Conservation (phyloP, 2,113 vertebrate species). For the Oryzias woworae region DNA sequence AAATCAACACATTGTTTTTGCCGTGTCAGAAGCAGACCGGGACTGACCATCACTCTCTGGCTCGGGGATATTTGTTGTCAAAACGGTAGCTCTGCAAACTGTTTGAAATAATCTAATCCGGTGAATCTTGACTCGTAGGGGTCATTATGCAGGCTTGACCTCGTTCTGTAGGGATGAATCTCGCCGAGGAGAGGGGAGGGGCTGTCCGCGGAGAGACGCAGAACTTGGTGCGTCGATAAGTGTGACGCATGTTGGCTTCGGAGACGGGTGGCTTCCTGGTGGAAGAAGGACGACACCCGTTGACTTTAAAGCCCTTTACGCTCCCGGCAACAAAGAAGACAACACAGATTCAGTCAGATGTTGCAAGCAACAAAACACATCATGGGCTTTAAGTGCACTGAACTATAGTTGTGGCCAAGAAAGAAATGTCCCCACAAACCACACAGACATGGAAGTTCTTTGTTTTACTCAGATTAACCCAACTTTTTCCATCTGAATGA, state of each 20-base stretch:
- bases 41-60: slow-evolving; percentile 74
- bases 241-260: slow-evolving; percentile 55
- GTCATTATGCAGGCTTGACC: slow-evolving; percentile 79
- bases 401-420: slow-evolving; percentile 41
- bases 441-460: neutral
- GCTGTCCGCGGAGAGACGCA: slow-evolving; percentile 63
- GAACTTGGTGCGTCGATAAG: slow-evolving; percentile 64
- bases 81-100: slow-evolving; percentile 61
- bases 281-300: slow-evolving; percentile 72
- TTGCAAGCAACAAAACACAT: slow-evolving; percentile 23
- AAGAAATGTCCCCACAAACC: slow-evolving; percentile 10
- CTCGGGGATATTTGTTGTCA: slow-evolving; percentile 78
- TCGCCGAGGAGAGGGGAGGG: slow-evolving; percentile 43
- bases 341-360: slow-evolving; percentile 62
- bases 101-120: slow-evolving; percentile 74
- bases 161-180: slow-evolving; percentile 76
- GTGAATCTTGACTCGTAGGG: slow-evolving; percentile 73
- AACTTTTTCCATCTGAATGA: too few relatives aligned
- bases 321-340: slow-evolving; percentile 63
- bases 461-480: too few relatives aligned
- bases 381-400: slow-evolving; percentile 40
- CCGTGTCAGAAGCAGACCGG: slow-evolving; percentile 72
- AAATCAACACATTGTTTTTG: slow-evolving; percentile 79
- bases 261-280: slow-evolving; percentile 73
- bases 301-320: slow-evolving; percentile 63